Percentiles rank a stretch among this genome's conserved stretches.
These are phyloP conservation scores for Micromussa lordhowensis DNA, from an alignment of 92 coral and sea anemone genomes.

Conservation along the genomic window DNA sequence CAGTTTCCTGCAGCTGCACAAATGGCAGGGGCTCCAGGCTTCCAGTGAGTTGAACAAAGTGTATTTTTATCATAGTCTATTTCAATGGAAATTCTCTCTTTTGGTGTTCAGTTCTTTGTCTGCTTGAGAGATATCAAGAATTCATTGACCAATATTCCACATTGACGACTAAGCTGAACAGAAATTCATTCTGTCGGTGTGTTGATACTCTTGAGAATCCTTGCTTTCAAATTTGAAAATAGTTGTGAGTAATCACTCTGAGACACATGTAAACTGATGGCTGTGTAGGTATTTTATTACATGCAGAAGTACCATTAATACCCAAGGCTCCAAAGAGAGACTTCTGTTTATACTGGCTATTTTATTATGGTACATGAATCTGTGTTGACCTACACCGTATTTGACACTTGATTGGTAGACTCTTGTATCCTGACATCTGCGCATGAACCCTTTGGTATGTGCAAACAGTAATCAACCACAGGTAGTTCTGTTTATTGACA, in stretches of 20 bases:
- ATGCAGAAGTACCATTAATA: not conserved
- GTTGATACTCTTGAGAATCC: no score
- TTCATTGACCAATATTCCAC: not conserved
- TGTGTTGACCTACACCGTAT: not conserved
- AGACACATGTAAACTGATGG: not conserved
- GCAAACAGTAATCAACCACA: no score
- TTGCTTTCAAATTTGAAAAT: no score
- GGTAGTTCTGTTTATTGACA: no score
- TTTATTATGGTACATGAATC: not conserved
- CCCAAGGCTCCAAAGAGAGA: not conserved
- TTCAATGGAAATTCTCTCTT: not conserved
- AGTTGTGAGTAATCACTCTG: no score
- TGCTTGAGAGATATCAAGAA: not conserved
- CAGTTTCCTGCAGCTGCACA: slow-evolving; percentile 88
- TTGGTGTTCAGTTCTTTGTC: not conserved
- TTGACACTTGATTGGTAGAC: not conserved
- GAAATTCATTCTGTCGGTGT: no score
- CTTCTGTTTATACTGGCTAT: not conserved
- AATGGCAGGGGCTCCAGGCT: slow-evolving; percentile 76
- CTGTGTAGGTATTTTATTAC: not conserved
- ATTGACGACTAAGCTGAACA: not conserved
- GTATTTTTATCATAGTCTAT: slow-evolving; percentile 11
- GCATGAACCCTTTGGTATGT: not conserved
- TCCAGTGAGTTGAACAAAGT: slow-evolving; percentile 67
- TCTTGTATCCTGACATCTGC: not conserved